Percentiles rank a stretch among this genome's conserved stretches.
Evolutionary conservation across 2,113 vertebrate genomes (phyloP).

Genomic region (Epinephelus fuscoguttatus): DNA sequence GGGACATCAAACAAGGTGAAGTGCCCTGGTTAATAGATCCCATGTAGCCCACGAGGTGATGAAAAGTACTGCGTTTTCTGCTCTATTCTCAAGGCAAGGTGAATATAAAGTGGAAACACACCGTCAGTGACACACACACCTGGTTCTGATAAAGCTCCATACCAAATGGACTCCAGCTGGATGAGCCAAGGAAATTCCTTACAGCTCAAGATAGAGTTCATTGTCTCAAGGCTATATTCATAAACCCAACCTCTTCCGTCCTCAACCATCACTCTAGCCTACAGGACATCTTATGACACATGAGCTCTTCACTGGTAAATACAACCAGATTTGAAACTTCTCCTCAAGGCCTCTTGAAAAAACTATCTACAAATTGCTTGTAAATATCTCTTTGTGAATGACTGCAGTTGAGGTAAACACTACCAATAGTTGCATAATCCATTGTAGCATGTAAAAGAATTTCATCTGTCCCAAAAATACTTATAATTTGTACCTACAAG

Average conservation of each 20-base stretch:
- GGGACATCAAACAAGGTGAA: constrained; percentile 28
- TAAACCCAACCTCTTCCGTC: constrained; percentile 68
- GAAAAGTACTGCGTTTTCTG: constrained; percentile 25
- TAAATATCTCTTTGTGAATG: constrained; percentile 35
- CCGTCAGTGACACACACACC: constrained; percentile 72
- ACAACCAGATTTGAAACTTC: constrained; percentile 43
- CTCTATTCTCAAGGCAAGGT: constrained; percentile 37
- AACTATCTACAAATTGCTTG: constrained; percentile 32
- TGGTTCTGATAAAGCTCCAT: constrained; percentile 77
- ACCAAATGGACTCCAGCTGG: constrained; percentile 79
- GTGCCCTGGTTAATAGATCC: constrained; percentile 7
- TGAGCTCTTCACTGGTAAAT: constrained; percentile 36
- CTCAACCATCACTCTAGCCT: constrained; percentile 53
- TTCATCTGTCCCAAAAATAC: neutral
- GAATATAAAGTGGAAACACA: constrained; percentile 65
- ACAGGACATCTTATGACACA: constrained; percentile 46
- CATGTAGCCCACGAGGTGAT: constrained; percentile 18
- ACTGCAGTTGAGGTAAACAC: neutral
- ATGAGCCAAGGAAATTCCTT: constrained; percentile 82
- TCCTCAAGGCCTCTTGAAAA: constrained; percentile 38
- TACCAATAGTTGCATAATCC: neutral
- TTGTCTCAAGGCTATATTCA: constrained; percentile 73
- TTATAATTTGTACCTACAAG: neutral
- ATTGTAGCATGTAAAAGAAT: neutral
- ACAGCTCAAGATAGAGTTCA: constrained; percentile 78